Evolutionary conservation across 1,140 invertebrate genomes (phyloP).

Genomic region (Neodiprion pinetum): DNA sequence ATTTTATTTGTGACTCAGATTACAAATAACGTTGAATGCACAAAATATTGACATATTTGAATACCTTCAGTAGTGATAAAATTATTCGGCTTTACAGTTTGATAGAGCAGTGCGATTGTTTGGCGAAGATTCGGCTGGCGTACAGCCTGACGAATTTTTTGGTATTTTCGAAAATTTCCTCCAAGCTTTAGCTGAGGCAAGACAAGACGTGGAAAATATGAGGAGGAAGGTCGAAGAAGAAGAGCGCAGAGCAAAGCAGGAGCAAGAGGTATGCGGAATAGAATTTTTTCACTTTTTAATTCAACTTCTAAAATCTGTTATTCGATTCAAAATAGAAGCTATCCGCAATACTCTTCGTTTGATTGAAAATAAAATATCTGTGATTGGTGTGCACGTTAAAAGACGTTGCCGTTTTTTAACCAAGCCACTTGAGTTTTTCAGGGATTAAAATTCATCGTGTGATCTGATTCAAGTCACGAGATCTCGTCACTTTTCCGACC

Average conservation of each 20-base stretch:
- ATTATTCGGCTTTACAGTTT: constrained; percentile 64
- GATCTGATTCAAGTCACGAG: no score
- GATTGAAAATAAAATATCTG: no score
- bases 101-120: constrained; percentile 87
- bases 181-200: constrained; percentile 83
- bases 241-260: constrained; percentile 87
- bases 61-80: not conserved
- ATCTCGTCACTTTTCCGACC: no score
- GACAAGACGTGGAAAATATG: constrained; percentile 88
- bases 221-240: constrained; percentile 88
- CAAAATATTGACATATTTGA: constrained; percentile 6
- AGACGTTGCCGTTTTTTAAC: not conserved
- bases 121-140: constrained; percentile 85
- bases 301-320: not conserved
- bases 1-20: not conserved
- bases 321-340: constrained; percentile 12
- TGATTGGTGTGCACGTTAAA: no score
- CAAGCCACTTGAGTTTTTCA: constrained; percentile 3
- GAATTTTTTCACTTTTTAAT: not conserved
- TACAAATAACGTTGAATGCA: not conserved
- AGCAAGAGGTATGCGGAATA: constrained; percentile 78
- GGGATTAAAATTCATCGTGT: not conserved
- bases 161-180: constrained; percentile 93
- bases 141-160: constrained; percentile 96
- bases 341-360: not conserved